phyloP scores from a whole-genome alignment of 2,113 vertebrate species.

The Menura novaehollandiae region DNA sequence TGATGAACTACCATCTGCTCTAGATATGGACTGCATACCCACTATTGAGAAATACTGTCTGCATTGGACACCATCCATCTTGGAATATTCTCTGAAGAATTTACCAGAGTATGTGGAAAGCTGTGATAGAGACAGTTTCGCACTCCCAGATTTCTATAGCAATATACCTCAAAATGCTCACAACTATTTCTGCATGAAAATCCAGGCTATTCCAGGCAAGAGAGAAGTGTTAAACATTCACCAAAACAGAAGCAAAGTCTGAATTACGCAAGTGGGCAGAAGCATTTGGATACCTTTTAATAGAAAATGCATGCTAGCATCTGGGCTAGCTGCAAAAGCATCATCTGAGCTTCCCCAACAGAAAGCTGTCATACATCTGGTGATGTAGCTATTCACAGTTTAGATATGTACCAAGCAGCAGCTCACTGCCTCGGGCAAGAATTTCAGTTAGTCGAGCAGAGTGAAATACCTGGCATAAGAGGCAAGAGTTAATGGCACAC shows the following conservation, averaged over 20 bases:
- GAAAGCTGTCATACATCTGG: neutral
- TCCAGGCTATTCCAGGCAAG: neutral
- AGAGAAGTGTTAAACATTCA: neutral
- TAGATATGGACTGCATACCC: neutral
- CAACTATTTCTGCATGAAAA: neutral
- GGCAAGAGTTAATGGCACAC: neutral
- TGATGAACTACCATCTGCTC: neutral
- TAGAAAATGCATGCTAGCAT: neutral
- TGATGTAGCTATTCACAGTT: neutral
- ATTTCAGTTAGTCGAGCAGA: neutral
- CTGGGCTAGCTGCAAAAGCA: neutral
- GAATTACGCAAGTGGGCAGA: neutral
- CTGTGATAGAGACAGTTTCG: neutral
- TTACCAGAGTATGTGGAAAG: neutral
- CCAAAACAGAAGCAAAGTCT: neutral
- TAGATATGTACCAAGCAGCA: neutral
- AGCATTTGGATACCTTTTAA: neutral
- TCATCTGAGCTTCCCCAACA: neutral
- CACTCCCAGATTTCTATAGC: neutral
- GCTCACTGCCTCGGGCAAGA: neutral
- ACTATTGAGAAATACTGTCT: neutral
- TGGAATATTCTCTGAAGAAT: neutral
- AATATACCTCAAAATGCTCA: neutral
- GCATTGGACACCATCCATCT: neutral
- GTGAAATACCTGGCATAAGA: neutral